These are phyloP conservation scores for Aleiodes sp. DNA, from an alignment of 1,140 invertebrate species.

Conservation along the genomic window DNA sequence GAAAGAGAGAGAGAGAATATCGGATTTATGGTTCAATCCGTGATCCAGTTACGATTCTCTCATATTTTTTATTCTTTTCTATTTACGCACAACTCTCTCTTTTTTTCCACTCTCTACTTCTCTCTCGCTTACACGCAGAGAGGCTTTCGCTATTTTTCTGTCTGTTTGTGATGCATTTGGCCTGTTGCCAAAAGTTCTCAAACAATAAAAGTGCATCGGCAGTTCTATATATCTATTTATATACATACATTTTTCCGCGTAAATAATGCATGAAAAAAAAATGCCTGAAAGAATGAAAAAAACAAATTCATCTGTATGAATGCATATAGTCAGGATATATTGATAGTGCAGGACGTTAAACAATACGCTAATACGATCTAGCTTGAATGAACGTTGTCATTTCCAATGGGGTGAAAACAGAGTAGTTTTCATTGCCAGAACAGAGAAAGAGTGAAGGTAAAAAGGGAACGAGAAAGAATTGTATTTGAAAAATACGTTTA, in stretches of 20 bases:
- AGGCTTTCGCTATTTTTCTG: conserved; percentile 8
- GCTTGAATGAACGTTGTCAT: neutral
- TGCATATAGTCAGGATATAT: neutral
- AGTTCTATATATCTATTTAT: conserved; percentile 5
- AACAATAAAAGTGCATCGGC: conserved; percentile 1
- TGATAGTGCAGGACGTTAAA: neutral
- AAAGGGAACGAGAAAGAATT: no score
- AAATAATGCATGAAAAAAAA: neutral
- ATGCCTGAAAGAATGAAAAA: neutral
- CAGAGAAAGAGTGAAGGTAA: no score
- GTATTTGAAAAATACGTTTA: neutral
- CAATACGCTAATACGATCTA: neutral
- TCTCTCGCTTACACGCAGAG: no score
- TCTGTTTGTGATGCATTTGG: conserved; percentile 26
- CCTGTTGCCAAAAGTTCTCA: conserved; percentile 10
- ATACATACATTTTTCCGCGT: neutral
- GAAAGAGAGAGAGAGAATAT: neutral
- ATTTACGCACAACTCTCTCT: conserved; percentile 20
- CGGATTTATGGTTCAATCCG: conserved; percentile 31
- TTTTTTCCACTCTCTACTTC: neutral
- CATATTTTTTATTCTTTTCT: conserved; percentile 34
- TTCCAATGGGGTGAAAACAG: neutral
- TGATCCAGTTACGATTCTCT: conserved; percentile 28
- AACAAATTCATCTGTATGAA: neutral
- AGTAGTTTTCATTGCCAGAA: no score